Evolutionary conservation across 2,888 invertebrate species (phyloP), one percentile per base, ranked within the genome.

Genomic region (Lithosia quadra): DNA sequence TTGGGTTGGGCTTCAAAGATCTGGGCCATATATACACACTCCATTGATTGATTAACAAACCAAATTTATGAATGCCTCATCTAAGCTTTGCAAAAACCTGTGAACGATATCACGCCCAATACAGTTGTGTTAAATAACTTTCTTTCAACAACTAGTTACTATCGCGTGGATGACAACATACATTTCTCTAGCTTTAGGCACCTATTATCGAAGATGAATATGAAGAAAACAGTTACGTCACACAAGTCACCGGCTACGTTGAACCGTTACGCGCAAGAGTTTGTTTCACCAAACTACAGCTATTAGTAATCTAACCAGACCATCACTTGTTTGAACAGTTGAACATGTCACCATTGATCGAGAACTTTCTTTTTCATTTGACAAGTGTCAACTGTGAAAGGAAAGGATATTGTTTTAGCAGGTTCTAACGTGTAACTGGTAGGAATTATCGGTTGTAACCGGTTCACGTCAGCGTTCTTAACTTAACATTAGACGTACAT

Each of bases 311-410:
- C 72, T 49, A 66, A 69, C 67, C 62, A 66, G 56, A 57, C 43
- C 39, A 62, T 57, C 63, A 64, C 69, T 76, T 63, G 74, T 68
- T 78, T 72, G 76, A 74, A 70, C 62, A 69, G 65, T 78, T 28
- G 76, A 65, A 60, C 58, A 15, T 72, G 72, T 70, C 78, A 69
- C 68, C 65, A 36, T 55, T 74, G 33, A 61, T 56, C 24, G 9
- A 49, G 53, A 21, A 56, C 77, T 78, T 79, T 78, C 79, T 79
- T 78, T 76, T 77, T 55, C 22, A 63, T 64, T 24, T 63, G 59
- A 55, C 63, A 64, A 28, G 39, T 60, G 59, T 64, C 63, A 63
- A 36, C 63, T 58, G 33, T 24, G 24, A 64, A 59, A 33, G 22
- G 34, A 68, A 58, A 62, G 60, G 66, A 66, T 60, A 36, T 22